Percentiles rank a stretch among this genome's conserved stretches.
These are phyloP conservation scores for Daktulosphaira vitifoliae DNA, from an alignment of 1,140 invertebrate species.

Conservation along the genomic window DNA sequence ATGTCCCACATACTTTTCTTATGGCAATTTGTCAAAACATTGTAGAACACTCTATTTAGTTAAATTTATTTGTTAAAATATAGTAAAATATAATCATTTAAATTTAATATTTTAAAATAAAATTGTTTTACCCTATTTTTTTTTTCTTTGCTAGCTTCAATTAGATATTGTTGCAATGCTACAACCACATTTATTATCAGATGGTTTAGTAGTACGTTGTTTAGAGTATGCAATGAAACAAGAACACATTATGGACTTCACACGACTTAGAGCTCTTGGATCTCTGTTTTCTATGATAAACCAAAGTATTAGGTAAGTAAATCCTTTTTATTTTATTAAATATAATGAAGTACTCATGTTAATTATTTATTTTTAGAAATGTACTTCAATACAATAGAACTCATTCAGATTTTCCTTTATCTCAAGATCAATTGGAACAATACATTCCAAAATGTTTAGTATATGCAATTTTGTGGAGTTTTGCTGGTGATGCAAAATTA, in stretches of 20 bases:
- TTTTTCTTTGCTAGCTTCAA: slow-evolving; percentile 48
- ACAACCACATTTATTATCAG: slow-evolving; percentile 74
- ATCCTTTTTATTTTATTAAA: not conserved
- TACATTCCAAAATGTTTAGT: slow-evolving; percentile 91
- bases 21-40: no score
- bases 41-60: not conserved
- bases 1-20: slow-evolving; percentile 13
- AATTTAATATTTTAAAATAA: not conserved
- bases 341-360: not conserved
- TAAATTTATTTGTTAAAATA: not conserved
- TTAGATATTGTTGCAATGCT: slow-evolving; percentile 77
- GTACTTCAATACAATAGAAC: slow-evolving; percentile 86
- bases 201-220: slow-evolving; percentile 86
- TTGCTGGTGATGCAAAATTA: slow-evolving; percentile 93
- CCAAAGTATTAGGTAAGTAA: slow-evolving; percentile 64
- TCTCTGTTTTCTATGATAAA: slow-evolving; percentile 98
- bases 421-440: slow-evolving; percentile 82
- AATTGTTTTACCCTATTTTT: not conserved
- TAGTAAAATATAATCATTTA: no score
- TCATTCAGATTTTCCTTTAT: slow-evolving; percentile 90
- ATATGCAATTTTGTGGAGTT: slow-evolving; percentile 93
- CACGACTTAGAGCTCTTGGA: slow-evolving; percentile 81
- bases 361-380: slow-evolving; percentile 52
- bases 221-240: slow-evolving; percentile 82
- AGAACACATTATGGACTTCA: slow-evolving; percentile 99